These are phyloP conservation scores for Enteromius mattozi DNA, from an alignment of 2,797 vertebrate genomes.

Conservation along the genomic window DNA sequence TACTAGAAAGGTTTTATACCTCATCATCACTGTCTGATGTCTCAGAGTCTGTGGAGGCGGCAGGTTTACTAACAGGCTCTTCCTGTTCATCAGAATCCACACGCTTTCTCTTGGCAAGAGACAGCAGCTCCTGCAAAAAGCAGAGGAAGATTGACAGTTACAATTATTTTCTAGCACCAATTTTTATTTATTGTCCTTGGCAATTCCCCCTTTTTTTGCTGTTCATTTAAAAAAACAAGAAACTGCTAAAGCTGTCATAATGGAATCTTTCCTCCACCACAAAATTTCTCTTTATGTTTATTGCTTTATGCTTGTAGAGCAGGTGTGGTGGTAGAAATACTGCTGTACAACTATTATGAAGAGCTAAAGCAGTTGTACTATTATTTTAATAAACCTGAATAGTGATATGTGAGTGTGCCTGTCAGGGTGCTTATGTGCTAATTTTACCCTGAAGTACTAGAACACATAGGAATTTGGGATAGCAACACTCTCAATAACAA, in stretches of 20 bases:
- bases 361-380: neutral
- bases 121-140: conserved; percentile 87
- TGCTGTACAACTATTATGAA: neutral
- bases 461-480: conserved; percentile 15
- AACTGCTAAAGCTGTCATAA: neutral
- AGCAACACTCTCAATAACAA: neutral
- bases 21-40: conserved; percentile 98
- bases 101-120: conserved; percentile 94
- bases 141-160: conserved; percentile 20
- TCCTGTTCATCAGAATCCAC: conserved; percentile 96
- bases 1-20: conserved; percentile 69
- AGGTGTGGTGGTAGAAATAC: neutral
- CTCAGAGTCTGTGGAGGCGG: conserved; percentile 95
- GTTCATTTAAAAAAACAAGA: neutral
- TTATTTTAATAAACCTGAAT: neutral
- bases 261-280: neutral
- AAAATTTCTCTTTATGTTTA: neutral
- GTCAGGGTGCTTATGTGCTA: neutral
- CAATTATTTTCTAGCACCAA: neutral
- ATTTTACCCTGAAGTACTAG: conserved; percentile 10
- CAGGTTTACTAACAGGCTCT: conserved; percentile 90
- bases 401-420: neutral
- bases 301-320: neutral
- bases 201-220: neutral
- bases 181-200: neutral